phyloP scores from a whole-genome alignment of 2,797 vertebrate genomes.

The Chaenodraco wilsoni region DNA sequence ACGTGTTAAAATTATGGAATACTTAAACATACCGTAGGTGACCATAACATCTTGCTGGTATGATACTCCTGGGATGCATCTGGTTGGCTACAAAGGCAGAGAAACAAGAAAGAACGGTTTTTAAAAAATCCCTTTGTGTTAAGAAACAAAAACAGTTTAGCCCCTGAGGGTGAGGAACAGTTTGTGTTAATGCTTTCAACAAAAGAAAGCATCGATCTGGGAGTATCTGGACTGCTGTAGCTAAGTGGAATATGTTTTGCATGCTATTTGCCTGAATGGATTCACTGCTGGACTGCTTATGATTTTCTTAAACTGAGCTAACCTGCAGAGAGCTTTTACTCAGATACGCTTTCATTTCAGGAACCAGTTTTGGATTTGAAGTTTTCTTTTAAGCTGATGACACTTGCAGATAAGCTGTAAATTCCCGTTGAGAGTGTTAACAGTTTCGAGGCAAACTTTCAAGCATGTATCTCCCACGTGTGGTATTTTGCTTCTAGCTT shows the following conservation, averaged over 20 bases:
- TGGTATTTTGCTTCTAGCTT: conserved; percentile 21
- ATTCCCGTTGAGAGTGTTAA: conserved; percentile 66
- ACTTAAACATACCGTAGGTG: conserved; percentile 7
- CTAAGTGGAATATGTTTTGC: conserved; percentile 48
- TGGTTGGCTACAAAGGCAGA: conserved; percentile 34
- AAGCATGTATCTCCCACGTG: conserved; percentile 42
- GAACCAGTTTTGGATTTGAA: conserved; percentile 51
- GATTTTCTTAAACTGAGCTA: conserved; percentile 49
- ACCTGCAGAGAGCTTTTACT: conserved; percentile 50
- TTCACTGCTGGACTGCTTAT: conserved; percentile 44
- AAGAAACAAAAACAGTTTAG: conserved; percentile 40
- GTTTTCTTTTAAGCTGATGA: conserved; percentile 55
- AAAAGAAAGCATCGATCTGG: conserved; percentile 57
- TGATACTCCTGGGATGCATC: conserved; percentile 44
- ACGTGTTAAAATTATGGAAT: not conserved
- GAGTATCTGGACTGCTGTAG: conserved; percentile 48
- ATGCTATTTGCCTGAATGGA: conserved; percentile 53
- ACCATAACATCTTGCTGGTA: conserved; percentile 23
- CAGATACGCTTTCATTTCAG: conserved; percentile 25
- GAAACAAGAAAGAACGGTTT: conserved; percentile 21
- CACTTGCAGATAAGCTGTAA: conserved; percentile 44
- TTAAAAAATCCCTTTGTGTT: conserved; percentile 18
- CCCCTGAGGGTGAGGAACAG: conserved; percentile 45
- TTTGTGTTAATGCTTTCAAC: conserved; percentile 57
- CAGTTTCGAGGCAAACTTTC: conserved; percentile 55